These are phyloP conservation scores for Punctoribates punctum DNA, from an alignment of 2,888 invertebrate species.

Conservation along the genomic window DNA sequence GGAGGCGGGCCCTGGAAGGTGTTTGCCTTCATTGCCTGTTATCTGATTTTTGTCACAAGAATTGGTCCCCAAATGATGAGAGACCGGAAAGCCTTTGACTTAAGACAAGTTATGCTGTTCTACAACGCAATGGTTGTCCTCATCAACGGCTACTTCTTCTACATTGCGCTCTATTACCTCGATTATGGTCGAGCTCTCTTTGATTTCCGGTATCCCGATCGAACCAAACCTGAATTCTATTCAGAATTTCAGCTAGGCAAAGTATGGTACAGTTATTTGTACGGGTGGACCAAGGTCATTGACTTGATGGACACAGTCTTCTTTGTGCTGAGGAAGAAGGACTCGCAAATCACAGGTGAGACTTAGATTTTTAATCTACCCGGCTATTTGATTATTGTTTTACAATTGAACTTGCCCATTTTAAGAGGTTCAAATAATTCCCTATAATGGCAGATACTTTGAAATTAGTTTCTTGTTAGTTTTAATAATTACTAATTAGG, in stretches of 20 bases:
- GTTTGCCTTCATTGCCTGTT: neutral
- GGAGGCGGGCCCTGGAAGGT: neutral
- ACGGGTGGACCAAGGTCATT: conserved; percentile 1
- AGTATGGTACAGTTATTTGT: neutral
- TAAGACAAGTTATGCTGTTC: neutral
- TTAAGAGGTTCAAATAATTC: too few relatives aligned
- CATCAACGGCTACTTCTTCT: conserved; percentile 23
- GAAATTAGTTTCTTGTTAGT: too few relatives aligned
- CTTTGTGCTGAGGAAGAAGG: conserved; percentile 29
- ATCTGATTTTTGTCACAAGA: conserved; percentile 27
- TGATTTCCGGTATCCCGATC: conserved; percentile 1
- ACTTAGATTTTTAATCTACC: too few relatives aligned
- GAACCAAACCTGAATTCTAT: neutral
- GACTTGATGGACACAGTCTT: conserved; percentile 30
- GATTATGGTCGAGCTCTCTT: conserved; percentile 18
- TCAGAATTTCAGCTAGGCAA: neutral
- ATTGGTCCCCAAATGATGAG: conserved; percentile 24
- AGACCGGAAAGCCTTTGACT: neutral
- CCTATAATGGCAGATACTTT: too few relatives aligned
- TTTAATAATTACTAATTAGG: too few relatives aligned
- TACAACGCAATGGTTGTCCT: conserved; percentile 20
- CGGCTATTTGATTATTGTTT: too few relatives aligned
- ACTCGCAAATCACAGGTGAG: conserved; percentile 23
- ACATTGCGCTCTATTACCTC: neutral
- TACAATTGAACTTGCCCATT: too few relatives aligned